Conservation (phyloP, 2,888 invertebrate genomes). For the Idaea biselata region DNA sequence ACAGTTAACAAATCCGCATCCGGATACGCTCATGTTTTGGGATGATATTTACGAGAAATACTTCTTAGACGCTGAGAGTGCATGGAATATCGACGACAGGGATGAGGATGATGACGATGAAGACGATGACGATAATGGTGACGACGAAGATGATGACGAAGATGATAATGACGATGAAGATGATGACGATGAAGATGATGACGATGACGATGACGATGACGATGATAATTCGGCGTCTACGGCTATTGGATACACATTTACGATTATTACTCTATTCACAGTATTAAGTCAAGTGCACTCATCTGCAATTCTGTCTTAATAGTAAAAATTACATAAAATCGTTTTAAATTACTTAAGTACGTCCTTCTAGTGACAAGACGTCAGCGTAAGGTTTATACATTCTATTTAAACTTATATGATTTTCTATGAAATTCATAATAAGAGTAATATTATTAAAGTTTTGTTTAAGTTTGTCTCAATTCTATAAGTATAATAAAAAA, state of each 20-base stretch:
- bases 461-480: not conserved
- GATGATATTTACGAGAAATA: slow-evolving; percentile 50
- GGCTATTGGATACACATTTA: slow-evolving; percentile 53
- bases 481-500: not conserved
- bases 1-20: slow-evolving; percentile 46
- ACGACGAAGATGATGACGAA: slow-evolving; percentile 18
- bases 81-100: slow-evolving; percentile 44
- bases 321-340: slow-evolving; percentile 19
- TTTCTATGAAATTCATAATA: slow-evolving; percentile 1
- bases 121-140: slow-evolving; percentile 19
- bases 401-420: not conserved
- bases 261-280: slow-evolving; percentile 49
- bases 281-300: slow-evolving; percentile 50
- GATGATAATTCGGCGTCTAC: slow-evolving; percentile 50
- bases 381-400: not conserved
- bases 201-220: slow-evolving; percentile 26
- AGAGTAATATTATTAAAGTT: not conserved
- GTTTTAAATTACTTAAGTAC: no score
- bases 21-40: slow-evolving; percentile 52
- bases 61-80: slow-evolving; percentile 58
- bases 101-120: slow-evolving; percentile 31
- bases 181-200: slow-evolving; percentile 23
- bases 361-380: not conserved
- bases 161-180: slow-evolving; percentile 21
- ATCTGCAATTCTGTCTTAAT: slow-evolving; percentile 44